Conservation (phyloP, 1,140 invertebrate species). For the Drosophila trapezifrons region DNA sequence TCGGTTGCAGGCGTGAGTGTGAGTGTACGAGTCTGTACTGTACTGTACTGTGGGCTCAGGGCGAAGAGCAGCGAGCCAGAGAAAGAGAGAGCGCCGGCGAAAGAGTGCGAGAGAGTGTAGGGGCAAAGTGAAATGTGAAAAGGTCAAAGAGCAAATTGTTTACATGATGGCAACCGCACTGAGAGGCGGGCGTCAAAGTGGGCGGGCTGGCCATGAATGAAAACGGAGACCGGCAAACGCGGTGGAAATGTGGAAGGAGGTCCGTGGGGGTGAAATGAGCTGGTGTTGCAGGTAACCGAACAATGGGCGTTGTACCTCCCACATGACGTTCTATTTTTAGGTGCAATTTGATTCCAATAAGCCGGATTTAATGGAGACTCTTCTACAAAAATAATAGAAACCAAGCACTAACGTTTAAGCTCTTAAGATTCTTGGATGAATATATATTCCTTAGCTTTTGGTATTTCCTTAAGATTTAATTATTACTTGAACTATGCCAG, state of each 20-base stretch:
- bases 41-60: slow-evolving; percentile 49
- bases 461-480: background rate
- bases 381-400: background rate
- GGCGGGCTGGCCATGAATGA: slow-evolving; percentile 73
- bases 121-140: slow-evolving; percentile 28
- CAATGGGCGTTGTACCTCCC: slow-evolving; percentile 1
- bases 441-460: too few relatives aligned
- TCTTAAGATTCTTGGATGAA: background rate
- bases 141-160: slow-evolving; percentile 78
- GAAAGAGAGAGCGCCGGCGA: slow-evolving; percentile 8
- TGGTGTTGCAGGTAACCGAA: slow-evolving; percentile 7
- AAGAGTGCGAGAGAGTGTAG: slow-evolving; percentile 3
- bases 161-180: slow-evolving; percentile 46
- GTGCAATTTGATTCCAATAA: slow-evolving; percentile 8
- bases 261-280: background rate
- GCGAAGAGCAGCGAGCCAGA: slow-evolving; percentile 23
- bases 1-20: slow-evolving; percentile 10
- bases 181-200: slow-evolving; percentile 1
- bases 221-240: slow-evolving; percentile 60
- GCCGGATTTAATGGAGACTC: background rate
- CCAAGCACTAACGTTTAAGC: background rate
- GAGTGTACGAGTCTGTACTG: slow-evolving; percentile 33
- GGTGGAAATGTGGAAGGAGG: background rate
- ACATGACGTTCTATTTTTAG: background rate
- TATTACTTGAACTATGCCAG: background rate